phyloP scores from a whole-genome alignment of 1,140 invertebrate genomes.

The Cylas formicarius region DNA sequence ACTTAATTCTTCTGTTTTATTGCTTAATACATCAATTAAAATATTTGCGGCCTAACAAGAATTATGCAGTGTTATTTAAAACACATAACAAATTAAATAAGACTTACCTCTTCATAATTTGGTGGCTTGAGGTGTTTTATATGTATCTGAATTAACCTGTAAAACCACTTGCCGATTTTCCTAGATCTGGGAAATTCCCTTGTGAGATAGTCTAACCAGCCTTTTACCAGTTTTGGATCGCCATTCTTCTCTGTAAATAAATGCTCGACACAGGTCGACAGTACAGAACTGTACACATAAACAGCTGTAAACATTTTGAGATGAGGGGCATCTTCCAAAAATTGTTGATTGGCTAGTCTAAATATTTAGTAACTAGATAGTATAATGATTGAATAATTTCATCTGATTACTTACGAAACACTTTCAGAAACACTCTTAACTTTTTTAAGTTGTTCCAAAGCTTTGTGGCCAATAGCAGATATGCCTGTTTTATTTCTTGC shows the following conservation, averaged over 20 bases:
- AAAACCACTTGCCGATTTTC: constrained; percentile 19
- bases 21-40: neutral
- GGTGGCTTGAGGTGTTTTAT: constrained; percentile 13
- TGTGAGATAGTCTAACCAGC: constrained; percentile 25
- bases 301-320: constrained; percentile 18
- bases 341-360: neutral
- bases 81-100: neutral
- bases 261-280: constrained; percentile 9
- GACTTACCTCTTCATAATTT: constrained; percentile 1
- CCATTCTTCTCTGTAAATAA: constrained; percentile 12
- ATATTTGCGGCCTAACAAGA: constrained; percentile 2
- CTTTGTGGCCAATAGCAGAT: no score
- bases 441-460: no score
- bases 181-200: constrained; percentile 8
- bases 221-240: constrained; percentile 16
- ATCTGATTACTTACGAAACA: no score
- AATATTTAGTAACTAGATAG: no score
- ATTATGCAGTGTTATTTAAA: neutral
- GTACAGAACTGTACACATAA: constrained; percentile 12
- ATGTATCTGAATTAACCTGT: constrained; percentile 15
- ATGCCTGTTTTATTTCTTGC: no score
- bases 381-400: no score
- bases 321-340: constrained; percentile 14
- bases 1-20: neutral
- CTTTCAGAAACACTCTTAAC: no score